Base-by-base conservation (phyloP, 1,140 invertebrate species). In the Pogonus chalceus region DNA sequence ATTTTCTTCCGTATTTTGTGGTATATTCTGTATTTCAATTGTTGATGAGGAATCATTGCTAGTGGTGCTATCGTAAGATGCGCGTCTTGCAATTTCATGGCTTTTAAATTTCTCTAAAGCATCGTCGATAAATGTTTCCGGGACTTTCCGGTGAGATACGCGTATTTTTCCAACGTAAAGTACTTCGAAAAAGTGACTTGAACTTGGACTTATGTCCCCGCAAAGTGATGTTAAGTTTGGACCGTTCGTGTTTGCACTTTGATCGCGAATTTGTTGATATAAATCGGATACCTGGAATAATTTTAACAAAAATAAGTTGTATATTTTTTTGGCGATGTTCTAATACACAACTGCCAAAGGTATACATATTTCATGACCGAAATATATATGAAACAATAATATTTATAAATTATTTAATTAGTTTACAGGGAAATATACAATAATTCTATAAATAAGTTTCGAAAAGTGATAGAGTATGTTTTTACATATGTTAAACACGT, bases 71-170 rank as follows among this genome's bases (percentile, higher is more conserved):
- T 43, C 37, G 37, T 43, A 43, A 12, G 37, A 43, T 3, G 37
- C 37, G 3, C 37, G 37, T 4, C 37, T 7, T 18, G 23, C 67
- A 2, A 83, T 74, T 62, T 92, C 88, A 65, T 89, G 83, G 12
- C 81, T 76, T 46, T 82, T 80, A 64, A 96, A 91, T 68, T 88
- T 92, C 50, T 84, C 78, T 24, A 95, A 71, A 10, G 90, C 87
- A 64, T 94, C 90, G 66, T 97, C 92, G 55, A 96, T 92, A 59
- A 95, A 87, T 0, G 83, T 80, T 60, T 89, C 85, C 2, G 89
- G 85, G 18, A 94, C 87, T 67, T 90, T 91, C 67, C 85, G 81
- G 66, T 88, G 83, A 24, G 85, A 85, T 53, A 92, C 85, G 56
- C 84, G 82, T 7, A 92, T 89, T 73, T 91, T 92, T 1, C 90